Percentiles rank a stretch among this genome's conserved stretches.
phyloP scores from a whole-genome alignment of 2,888 invertebrate genomes.

The Mystacides longicornis region DNA sequence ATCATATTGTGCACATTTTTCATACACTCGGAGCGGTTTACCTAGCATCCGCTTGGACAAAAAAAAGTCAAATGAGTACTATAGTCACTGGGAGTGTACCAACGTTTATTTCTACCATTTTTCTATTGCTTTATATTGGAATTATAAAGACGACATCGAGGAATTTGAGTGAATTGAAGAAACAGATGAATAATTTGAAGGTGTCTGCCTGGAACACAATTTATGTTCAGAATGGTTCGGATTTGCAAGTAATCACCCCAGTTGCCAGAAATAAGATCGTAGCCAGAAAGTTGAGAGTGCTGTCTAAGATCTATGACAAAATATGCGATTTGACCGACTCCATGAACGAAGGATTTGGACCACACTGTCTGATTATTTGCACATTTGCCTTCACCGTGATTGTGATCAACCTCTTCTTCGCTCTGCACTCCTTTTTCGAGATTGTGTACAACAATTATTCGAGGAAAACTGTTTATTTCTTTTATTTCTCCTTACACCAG shows the following conservation, averaged over 20 bases:
- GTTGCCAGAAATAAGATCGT: background rate
- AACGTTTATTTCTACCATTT: background rate
- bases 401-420: background rate
- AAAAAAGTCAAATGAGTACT: background rate
- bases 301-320: background rate
- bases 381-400: background rate
- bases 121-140: background rate
- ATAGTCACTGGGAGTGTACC: background rate
- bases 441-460: background rate
- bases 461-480: background rate
- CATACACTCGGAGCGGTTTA: background rate
- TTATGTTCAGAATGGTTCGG: background rate
- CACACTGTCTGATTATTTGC: background rate
- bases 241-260: background rate
- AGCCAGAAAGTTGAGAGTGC: background rate
- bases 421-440: background rate
- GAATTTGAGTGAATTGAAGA: background rate
- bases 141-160: background rate
- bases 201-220: background rate
- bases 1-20: background rate
- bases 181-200: background rate
- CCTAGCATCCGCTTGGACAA: background rate
- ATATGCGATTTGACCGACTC: background rate
- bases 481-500: background rate
- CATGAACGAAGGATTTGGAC: background rate